phyloP scores from a whole-genome alignment of 2,888 invertebrate genomes.

The Apamea anceps region DNA sequence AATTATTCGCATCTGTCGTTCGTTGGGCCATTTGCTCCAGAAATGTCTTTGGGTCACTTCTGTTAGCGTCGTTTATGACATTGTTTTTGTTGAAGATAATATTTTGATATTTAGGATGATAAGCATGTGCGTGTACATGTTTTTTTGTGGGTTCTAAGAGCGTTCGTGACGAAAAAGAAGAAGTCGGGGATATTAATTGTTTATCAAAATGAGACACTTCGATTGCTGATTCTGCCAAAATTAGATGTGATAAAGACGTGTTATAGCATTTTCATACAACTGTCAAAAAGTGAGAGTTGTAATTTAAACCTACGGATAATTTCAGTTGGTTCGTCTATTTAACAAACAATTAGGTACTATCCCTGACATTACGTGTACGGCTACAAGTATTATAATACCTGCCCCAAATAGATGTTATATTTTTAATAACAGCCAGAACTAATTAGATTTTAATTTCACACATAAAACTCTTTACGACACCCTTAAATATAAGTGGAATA shows the following conservation, averaged over 20 bases:
- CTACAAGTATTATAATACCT: slow-evolving; percentile 26
- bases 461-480: slow-evolving; percentile 65
- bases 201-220: background rate
- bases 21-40: slow-evolving; percentile 45
- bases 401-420: slow-evolving; percentile 29
- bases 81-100: background rate
- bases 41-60: slow-evolving; percentile 47
- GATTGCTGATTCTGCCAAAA: no score
- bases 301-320: background rate
- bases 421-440: slow-evolving; percentile 47
- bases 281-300: background rate
- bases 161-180: background rate
- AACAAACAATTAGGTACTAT: background rate
- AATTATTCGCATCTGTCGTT: slow-evolving; percentile 68
- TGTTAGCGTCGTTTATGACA: slow-evolving; percentile 39
- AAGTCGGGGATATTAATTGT: background rate
- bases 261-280: background rate
- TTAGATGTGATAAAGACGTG: background rate
- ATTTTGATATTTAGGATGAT: background rate
- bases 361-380: background rate
- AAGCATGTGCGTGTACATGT: background rate
- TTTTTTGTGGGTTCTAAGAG: background rate
- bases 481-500: slow-evolving; percentile 65
- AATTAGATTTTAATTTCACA: slow-evolving; percentile 65
- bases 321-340: background rate